Evolutionary conservation across 1,140 invertebrate species (phyloP), one percentile per base, ranked within the genome.

Genomic region (Halictus rubicundus): DNA sequence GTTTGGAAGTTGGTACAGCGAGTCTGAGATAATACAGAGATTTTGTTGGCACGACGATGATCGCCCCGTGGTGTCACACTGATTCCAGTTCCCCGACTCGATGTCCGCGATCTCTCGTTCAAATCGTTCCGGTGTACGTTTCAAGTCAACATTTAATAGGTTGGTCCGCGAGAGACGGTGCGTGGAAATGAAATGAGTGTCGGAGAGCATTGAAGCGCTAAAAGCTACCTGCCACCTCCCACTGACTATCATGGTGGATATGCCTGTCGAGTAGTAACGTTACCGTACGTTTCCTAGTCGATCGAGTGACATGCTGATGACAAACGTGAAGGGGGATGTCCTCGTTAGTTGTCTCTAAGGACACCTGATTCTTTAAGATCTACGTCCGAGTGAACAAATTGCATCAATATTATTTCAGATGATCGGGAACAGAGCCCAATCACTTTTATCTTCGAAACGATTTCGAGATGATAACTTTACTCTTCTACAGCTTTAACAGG

Each of bases 211-310:
- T 81, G 76, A 86, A 83, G 82, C 88, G 87, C 84, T 87, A 91
- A 91, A 90, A 88, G 85, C 90, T 91, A 92, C 92, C 91, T 93
- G 91, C 89, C 83, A 84, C 87, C 91, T 91, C 91, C 91, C 90
- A 92, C 89, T 90, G 77, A 85, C 42, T 71, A 78, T 81, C 61
- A 65, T 70, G 68, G 42, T 78, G 74, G 78, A 80, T n/a, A n/a
- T 63, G 57, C 57, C 74, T 66, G 66, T 69, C 39, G 57, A 8
- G 64, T 54, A 49, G 57, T 49, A 76, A 59, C 68, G 39, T 70
- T 54, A 54, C 54, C 46, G 52, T 57, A 14, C 63, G 72, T 76
- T 85, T 81, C 78, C 72, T 61, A 70, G 74, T 70, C 64, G 23
- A 59, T 32, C 49, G 60, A 32, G 46, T 63, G n/a, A 25, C 52